These are phyloP conservation scores for Rhynchotus rufescens DNA, from an alignment of 2,797 vertebrate species.

Conservation along the genomic window DNA sequence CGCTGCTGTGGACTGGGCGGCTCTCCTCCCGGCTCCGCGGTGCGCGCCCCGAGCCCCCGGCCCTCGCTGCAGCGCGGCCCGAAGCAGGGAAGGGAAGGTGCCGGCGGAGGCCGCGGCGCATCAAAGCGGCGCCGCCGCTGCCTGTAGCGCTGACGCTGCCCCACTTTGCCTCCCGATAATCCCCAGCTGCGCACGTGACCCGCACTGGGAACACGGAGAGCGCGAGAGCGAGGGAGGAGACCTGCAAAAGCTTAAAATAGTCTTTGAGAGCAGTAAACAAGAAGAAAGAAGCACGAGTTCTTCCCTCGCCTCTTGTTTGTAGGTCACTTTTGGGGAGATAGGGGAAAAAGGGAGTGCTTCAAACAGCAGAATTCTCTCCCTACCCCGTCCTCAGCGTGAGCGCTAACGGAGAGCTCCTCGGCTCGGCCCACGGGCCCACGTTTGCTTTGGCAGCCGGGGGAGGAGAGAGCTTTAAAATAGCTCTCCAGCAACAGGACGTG, in stretches of 20 bases:
- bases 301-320: constrained; percentile 39
- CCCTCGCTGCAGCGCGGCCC: no score
- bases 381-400: background rate
- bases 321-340: constrained; percentile 49
- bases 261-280: constrained; percentile 52
- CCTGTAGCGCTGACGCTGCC: background rate
- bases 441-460: background rate
- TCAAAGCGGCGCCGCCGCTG: background rate
- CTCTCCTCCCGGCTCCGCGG: no score
- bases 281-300: constrained; percentile 43
- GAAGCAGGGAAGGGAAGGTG: no score
- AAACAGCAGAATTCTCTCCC: background rate
- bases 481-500: background rate
- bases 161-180: constrained; percentile 51
- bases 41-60: no score
- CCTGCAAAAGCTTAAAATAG: constrained; percentile 30
- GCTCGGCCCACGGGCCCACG: background rate
- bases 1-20: no score
- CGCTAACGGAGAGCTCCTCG: background rate
- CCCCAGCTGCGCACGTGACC: constrained; percentile 44
- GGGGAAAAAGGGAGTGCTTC: constrained; percentile 20
- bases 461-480: background rate
- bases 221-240: background rate
- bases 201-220: constrained; percentile 1
- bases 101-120: no score